phyloP scores from a whole-genome alignment of 1,140 invertebrate species.

The Bombus superbus region DNA sequence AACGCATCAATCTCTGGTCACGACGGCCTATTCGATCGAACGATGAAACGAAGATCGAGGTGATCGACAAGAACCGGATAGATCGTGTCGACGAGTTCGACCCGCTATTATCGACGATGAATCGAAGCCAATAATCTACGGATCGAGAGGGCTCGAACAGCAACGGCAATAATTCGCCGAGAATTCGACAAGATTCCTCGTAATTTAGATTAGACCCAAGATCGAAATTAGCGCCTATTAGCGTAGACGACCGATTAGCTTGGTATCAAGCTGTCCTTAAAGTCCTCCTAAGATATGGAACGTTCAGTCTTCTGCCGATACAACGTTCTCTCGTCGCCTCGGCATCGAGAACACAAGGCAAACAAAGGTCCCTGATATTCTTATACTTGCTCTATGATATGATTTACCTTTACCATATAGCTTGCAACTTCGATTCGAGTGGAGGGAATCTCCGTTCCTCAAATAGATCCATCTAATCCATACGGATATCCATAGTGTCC shows the following conservation, averaged over 20 bases:
- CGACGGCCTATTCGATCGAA: neutral
- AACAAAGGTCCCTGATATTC: slow-evolving; percentile 11
- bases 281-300: slow-evolving; percentile 4
- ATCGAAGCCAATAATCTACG: neutral
- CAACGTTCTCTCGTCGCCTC: neutral
- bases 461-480: too few relatives aligned
- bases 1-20: neutral
- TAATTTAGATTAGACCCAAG: neutral
- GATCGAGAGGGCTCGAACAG: neutral
- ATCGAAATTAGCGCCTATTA: neutral
- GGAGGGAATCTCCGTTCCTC: too few relatives aligned
- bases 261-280: neutral
- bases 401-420: neutral
- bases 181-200: neutral
- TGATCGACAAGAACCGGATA: too few relatives aligned
- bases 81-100: neutral
- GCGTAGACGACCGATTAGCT: neutral
- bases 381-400: neutral
- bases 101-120: neutral
- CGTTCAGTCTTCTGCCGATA: slow-evolving; percentile 31
- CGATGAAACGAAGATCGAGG: neutral
- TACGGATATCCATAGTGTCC: too few relatives aligned
- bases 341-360: slow-evolving; percentile 3
- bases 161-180: neutral
- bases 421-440: neutral